These are phyloP conservation scores for Crotophaga sulcirostris DNA, from an alignment of 2,113 vertebrate species.

Conservation along the genomic window DNA sequence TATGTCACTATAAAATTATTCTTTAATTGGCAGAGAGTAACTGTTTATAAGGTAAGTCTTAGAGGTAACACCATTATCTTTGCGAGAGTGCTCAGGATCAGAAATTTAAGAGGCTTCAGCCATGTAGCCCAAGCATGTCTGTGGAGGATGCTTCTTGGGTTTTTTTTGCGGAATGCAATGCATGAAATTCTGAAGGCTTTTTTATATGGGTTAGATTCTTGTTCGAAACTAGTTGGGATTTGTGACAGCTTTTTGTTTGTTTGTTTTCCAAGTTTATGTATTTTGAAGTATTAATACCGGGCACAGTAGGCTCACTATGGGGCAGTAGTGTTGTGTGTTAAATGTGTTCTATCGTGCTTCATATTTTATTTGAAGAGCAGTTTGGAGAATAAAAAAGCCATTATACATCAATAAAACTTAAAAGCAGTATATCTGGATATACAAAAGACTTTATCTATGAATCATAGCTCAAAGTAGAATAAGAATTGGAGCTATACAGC, in stretches of 20 bases:
- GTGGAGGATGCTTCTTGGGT: conserved; percentile 1
- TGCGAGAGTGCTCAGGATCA: conserved; percentile 57
- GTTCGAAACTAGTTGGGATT: conserved; percentile 51
- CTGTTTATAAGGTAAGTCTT: conserved; percentile 85
- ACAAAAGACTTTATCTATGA: background rate
- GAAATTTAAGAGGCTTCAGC: conserved; percentile 38
- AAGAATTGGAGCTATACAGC: background rate
- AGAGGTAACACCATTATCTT: conserved; percentile 68
- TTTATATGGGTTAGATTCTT: conserved; percentile 17
- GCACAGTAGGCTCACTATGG: background rate
- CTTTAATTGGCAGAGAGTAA: conserved; percentile 82
- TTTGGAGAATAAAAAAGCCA: background rate
- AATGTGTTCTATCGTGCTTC: background rate
- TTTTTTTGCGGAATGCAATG: conserved; percentile 54
- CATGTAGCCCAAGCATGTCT: conserved; percentile 46
- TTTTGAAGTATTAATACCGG: background rate
- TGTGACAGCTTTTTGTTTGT: conserved; percentile 5
- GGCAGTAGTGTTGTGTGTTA: background rate
- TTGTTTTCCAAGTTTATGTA: conserved; percentile 16
- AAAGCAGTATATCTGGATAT: background rate
- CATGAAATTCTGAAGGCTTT: conserved; percentile 63
- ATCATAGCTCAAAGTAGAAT: background rate
- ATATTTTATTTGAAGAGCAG: conserved; percentile 11
- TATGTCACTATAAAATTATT: conserved; percentile 78
- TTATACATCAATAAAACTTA: background rate